Evolutionary conservation across 2,113 vertebrate species (phyloP).

Genomic region (Dendrocopos noguchii): DNA sequence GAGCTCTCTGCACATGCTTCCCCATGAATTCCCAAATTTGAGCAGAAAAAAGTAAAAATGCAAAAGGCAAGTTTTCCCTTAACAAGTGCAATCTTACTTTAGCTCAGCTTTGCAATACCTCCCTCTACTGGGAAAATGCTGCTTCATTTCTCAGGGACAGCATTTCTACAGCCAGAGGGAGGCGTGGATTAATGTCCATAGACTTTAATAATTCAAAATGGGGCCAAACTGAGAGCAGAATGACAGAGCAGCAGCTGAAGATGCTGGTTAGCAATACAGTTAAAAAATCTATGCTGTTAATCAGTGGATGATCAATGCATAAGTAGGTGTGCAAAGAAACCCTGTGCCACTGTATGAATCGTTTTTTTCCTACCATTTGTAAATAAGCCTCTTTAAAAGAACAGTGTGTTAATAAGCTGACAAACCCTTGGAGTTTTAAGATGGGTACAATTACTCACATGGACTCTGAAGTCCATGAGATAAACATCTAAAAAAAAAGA

Average conservation of each 20-base stretch:
- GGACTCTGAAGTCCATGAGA: not conserved
- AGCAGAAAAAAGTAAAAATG: not conserved
- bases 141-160: not conserved
- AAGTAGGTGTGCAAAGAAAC: not conserved
- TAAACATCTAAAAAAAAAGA: not conserved
- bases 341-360: not conserved
- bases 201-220: rapidly evolving
- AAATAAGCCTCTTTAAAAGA: not conserved
- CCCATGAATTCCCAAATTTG: not conserved
- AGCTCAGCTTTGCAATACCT: slow-evolving; percentile 25
- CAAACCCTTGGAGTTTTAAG: not conserved
- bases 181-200: rapidly evolving
- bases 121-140: slow-evolving; percentile 54
- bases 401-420: not conserved
- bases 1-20: not conserved
- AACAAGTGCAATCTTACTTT: not conserved
- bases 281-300: not conserved
- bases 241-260: not conserved
- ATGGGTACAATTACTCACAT: not conserved
- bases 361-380: not conserved
- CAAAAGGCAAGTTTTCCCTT: not conserved
- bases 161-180: not conserved
- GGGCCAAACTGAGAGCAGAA: not conserved
- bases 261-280: not conserved
- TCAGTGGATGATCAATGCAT: not conserved